Conservation (phyloP, 2,797 vertebrate genomes). For the Myotis vivesi region DNA sequence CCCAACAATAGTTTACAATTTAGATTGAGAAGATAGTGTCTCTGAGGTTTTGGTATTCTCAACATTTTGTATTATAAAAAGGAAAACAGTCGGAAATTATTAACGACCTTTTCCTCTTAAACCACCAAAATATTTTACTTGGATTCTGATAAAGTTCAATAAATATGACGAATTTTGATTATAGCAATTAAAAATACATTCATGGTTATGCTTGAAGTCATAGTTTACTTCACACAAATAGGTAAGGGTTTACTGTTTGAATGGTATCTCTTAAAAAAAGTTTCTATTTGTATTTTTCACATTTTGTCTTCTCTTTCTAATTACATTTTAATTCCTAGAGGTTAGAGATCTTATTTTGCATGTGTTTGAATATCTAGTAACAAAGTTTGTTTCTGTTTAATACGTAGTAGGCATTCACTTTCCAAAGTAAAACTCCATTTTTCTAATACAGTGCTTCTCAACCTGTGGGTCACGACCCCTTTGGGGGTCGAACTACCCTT, state of each 20-base stretch:
- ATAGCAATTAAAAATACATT: neutral
- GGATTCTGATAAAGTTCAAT: neutral
- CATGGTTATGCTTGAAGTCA: neutral
- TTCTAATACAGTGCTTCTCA: neutral
- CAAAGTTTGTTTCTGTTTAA: neutral
- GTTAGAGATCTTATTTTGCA: neutral
- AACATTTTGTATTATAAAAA: neutral
- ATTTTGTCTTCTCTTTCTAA: neutral
- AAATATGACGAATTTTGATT: neutral
- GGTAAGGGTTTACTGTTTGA: neutral
- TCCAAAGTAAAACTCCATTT: neutral
- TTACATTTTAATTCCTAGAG: neutral
- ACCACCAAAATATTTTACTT: neutral
- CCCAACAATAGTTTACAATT: neutral
- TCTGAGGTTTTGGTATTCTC: neutral
- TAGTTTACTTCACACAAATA: neutral
- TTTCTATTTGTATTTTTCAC: neutral
- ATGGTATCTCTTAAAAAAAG: conserved; percentile 1
- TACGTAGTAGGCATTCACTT: neutral
- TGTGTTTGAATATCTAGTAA: neutral
- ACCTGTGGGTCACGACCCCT: no score
- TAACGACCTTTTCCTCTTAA: neutral
- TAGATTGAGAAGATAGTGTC: neutral
- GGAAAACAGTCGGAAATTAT: neutral
- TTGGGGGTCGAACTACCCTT: no score